Evolutionary conservation across 1,140 invertebrate species (phyloP).

Genomic region (Trachelipus rathkii): DNA sequence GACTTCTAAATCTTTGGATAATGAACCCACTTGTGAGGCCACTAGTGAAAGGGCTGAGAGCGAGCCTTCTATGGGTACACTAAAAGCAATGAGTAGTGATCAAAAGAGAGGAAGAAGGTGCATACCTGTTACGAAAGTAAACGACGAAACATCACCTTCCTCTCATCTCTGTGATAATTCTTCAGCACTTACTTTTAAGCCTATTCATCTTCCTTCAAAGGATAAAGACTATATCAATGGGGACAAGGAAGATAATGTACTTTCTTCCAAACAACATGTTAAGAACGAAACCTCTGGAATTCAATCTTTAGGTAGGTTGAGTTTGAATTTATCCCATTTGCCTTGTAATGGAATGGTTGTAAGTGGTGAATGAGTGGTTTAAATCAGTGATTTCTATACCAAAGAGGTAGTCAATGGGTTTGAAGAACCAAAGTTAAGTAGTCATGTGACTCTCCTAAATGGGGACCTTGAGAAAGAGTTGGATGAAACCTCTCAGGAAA

Average conservation of each 20-base stretch:
- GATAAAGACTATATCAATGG: conserved; percentile 28
- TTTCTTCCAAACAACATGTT: not conserved
- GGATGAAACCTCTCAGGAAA: not conserved
- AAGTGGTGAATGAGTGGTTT: conserved; percentile 31
- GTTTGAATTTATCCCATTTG: conserved; percentile 33
- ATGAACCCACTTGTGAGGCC: conserved; percentile 39
- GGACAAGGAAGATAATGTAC: conserved; percentile 25
- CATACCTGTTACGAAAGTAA: not conserved
- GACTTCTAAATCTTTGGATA: conserved; percentile 29
- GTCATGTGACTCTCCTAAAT: no score
- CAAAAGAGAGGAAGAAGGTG: not conserved
- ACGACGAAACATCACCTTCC: not conserved
- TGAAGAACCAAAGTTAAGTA: no score
- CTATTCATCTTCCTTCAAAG: not conserved
- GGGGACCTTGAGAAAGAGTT: not conserved
- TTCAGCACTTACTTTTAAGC: not conserved
- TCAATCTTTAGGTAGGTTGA: conserved; percentile 34
- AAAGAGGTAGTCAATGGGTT: not conserved
- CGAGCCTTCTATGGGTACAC: conserved; percentile 20
- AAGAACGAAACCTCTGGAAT: conserved; percentile 33
- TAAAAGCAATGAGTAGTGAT: conserved; percentile 7
- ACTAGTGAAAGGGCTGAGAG: conserved; percentile 43
- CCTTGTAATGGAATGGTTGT: conserved; percentile 38
- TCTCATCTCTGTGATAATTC: not conserved
- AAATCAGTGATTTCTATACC: not conserved